phyloP scores from a whole-genome alignment of 2,113 vertebrate genomes.

The Enhydra lutris region DNA sequence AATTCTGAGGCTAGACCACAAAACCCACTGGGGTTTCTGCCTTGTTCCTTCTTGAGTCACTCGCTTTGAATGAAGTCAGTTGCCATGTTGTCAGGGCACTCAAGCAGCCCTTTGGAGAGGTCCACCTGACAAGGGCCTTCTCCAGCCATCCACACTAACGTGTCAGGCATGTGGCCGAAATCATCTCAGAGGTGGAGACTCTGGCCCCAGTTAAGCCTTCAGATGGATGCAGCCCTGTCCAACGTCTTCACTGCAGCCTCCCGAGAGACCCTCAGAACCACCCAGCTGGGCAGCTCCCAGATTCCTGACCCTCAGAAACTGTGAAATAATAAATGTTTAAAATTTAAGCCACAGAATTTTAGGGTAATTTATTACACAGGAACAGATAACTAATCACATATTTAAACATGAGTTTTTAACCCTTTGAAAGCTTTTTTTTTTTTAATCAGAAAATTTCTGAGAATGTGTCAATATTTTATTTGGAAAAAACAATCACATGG shows the following conservation, averaged over 20 bases:
- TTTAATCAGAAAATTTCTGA: neutral
- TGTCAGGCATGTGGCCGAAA: no score
- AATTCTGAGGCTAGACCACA: neutral
- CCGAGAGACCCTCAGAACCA: no score
- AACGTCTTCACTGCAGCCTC: neutral
- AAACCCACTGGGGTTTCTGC: neutral
- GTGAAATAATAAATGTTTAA: neutral
- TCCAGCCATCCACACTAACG: neutral
- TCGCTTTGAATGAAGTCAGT: neutral
- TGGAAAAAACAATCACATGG: neutral
- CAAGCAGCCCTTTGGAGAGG: neutral
- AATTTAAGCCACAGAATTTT: neutral
- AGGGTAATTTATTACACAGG: neutral
- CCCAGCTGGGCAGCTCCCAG: neutral
- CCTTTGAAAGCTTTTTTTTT: neutral
- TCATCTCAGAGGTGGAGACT: neutral
- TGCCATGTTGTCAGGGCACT: neutral
- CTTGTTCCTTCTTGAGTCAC: neutral
- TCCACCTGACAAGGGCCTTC: neutral
- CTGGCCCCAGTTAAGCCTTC: neutral
- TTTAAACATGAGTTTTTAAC: neutral
- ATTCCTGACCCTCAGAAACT: neutral
- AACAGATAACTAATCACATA: neutral
- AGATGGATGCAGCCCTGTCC: neutral
- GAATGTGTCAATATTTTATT: neutral